phyloP scores from a whole-genome alignment of 2,797 vertebrate species.

The Tenualosa thibaudeaui region DNA sequence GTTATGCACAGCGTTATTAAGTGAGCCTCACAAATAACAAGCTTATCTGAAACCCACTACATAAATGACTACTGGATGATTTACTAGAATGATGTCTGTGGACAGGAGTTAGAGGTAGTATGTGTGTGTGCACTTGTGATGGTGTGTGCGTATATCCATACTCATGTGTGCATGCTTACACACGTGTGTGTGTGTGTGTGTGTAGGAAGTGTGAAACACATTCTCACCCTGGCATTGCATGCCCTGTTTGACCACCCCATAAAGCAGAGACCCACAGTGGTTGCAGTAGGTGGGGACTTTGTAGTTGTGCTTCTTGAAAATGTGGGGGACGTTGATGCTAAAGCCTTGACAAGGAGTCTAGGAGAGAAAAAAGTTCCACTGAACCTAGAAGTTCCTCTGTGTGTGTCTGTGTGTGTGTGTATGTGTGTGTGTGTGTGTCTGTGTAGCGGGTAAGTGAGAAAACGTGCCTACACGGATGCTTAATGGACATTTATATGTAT shows the following conservation, averaged over 20 bases:
- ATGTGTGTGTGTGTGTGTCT: conserved; percentile 6
- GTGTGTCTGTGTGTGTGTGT: conserved; percentile 8
- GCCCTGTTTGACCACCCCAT: conserved; percentile 91
- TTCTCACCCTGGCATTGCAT: conserved; percentile 94
- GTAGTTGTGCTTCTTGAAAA: conserved; percentile 91
- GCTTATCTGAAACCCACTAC: neutral
- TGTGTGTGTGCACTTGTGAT: too few species aligned
- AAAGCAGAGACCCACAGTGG: conserved; percentile 95
- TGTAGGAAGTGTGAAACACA: neutral
- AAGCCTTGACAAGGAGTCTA: conserved; percentile 88
- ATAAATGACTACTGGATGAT: neutral
- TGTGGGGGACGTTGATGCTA: conserved; percentile 95
- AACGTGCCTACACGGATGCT: too few species aligned
- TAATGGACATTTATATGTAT: too few species aligned
- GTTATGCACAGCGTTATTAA: neutral
- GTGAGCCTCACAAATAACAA: too few species aligned
- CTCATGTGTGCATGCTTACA: neutral
- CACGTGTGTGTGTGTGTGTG: conserved; percentile 1
- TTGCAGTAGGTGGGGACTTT: conserved; percentile 95
- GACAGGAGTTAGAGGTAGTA: too few species aligned
- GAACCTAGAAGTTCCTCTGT: neutral
- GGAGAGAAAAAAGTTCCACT: conserved; percentile 4
- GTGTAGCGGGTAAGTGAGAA: neutral
- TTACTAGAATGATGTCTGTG: neutral
- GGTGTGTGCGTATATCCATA: too few species aligned